Base-by-base conservation (phyloP, 2,888 invertebrate species). In the Leucophenga montana region DNA sequence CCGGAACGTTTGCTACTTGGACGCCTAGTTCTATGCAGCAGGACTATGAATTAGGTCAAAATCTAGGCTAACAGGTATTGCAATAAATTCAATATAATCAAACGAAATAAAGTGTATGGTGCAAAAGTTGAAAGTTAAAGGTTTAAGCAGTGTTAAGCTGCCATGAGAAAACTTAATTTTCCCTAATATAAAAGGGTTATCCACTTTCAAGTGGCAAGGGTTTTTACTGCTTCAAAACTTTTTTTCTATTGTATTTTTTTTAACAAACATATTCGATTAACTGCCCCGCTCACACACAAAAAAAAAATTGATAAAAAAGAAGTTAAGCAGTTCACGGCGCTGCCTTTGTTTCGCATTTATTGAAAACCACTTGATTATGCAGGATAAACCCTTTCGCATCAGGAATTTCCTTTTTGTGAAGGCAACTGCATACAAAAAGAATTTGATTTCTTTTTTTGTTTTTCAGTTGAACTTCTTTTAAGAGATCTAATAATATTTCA, bases 361-460 rank as follows among this genome's bases (percentile, higher is more conserved):
- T 76, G 83, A 78, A 82, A 81, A 84, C 82, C 84, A 82, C 82
- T 85, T 84, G 83, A 85, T 85, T 85, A 85, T 85, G 83, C 84
- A 78, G 80, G 82, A 78, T 83, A 76, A 73, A 76, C 73, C 82
- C 75, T 76, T 81, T 78, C 75, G 64, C 65, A 11, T n/a, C 50
- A 16, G 3, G 16, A 18, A 18, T 18, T 50, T 18, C 50, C 16
- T 18, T 18, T 50, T 18, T 1, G 4, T 8, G 1, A 48, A 13
- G 13, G 48, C 48, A n/a, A 16, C 48, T 8, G 48, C 6, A n/a
- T 48, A n/a, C 48, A 48, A 33, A 44, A 20, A 46, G 44, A 31
- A 22, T 48, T 48, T 64, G 14, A 64, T 64, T 48, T 64, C 27
- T 13, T 64, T 64, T n/a, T 64, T 33, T 62, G 16, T 44, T 62